phyloP scores from a whole-genome alignment of 1,140 invertebrate species.

The Drosophila auraria region DNA sequence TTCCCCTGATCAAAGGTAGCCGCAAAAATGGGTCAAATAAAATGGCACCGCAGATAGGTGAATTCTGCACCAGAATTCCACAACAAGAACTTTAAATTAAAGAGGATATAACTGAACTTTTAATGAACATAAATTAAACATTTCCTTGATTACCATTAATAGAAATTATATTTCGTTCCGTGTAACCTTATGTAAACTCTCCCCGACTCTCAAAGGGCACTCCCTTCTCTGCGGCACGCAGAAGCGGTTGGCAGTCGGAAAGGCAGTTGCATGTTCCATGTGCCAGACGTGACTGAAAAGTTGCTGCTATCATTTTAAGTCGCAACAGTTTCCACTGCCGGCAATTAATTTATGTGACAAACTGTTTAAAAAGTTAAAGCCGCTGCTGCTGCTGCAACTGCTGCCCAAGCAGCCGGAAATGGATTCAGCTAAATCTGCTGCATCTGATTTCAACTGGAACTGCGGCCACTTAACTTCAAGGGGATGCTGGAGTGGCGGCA shows the following conservation, averaged over 20 bases:
- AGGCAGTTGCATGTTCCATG: constrained; percentile 45
- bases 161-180: background rate
- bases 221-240: background rate
- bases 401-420: constrained; percentile 44
- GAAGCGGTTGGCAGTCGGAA: background rate
- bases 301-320: constrained; percentile 56
- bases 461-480: constrained; percentile 29
- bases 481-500: constrained; percentile 17
- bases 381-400: constrained; percentile 32
- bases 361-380: constrained; percentile 60
- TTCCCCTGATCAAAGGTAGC: background rate
- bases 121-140: too few relatives aligned
- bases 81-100: background rate
- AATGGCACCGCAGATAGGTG: background rate
- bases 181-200: background rate
- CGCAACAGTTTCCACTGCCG: constrained; percentile 44
- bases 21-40: background rate
- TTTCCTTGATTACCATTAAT: too few relatives aligned
- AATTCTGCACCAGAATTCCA: background rate
- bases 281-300: constrained; percentile 68
- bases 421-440: constrained; percentile 23
- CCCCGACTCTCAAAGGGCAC: background rate
- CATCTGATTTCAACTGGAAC: constrained; percentile 41
- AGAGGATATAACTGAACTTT: too few relatives aligned
- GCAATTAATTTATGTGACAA: constrained; percentile 68